A percentile compares a stretch with the other conserved stretches of the same genome.
These are phyloP conservation scores for Hypena proboscidalis DNA, from an alignment of 2,888 invertebrate genomes.

Conservation along the genomic window DNA sequence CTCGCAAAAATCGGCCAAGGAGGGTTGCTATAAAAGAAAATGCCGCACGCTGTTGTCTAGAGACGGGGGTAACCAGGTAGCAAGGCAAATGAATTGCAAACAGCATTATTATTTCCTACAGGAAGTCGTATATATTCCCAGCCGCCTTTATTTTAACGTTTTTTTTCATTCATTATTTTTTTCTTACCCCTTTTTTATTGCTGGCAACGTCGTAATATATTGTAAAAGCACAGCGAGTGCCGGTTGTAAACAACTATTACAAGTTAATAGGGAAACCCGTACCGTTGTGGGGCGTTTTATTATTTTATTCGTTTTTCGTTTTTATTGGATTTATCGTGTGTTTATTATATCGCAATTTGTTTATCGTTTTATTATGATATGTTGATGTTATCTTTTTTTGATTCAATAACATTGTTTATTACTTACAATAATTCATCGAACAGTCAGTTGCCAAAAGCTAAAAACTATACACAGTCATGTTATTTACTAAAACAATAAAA, in stretches of 20 bases:
- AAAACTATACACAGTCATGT: too few relatives aligned
- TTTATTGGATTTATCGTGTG: conserved; percentile 18
- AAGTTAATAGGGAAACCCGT: conserved; percentile 72
- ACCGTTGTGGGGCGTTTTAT: conserved; percentile 39
- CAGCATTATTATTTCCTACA: conserved; percentile 85
- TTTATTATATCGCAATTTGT: conserved; percentile 4
- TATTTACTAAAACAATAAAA: too few relatives aligned
- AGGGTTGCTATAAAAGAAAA: conserved; percentile 64
- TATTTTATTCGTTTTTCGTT: conserved; percentile 40
- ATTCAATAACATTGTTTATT: too few relatives aligned
- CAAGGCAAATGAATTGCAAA: conserved; percentile 85
- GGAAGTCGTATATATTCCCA: conserved; percentile 85
- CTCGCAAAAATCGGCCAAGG: conserved; percentile 69
- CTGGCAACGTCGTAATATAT: conserved; percentile 82
- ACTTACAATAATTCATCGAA: too few relatives aligned
- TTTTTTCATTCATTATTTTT: conserved; percentile 76
- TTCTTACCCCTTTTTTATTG: conserved; percentile 82
- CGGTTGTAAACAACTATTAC: conserved; percentile 83
- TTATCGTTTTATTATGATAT: too few relatives aligned
- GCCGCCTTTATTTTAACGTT: conserved; percentile 83
- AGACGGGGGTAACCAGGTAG: conserved; percentile 82
- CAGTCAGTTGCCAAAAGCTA: too few relatives aligned
- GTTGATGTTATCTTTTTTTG: too few relatives aligned
- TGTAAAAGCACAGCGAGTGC: conserved; percentile 78
- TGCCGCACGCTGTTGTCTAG: conserved; percentile 76